phyloP scores from a whole-genome alignment of 1,140 invertebrate genomes.

The Harpegnathos saltator region DNA sequence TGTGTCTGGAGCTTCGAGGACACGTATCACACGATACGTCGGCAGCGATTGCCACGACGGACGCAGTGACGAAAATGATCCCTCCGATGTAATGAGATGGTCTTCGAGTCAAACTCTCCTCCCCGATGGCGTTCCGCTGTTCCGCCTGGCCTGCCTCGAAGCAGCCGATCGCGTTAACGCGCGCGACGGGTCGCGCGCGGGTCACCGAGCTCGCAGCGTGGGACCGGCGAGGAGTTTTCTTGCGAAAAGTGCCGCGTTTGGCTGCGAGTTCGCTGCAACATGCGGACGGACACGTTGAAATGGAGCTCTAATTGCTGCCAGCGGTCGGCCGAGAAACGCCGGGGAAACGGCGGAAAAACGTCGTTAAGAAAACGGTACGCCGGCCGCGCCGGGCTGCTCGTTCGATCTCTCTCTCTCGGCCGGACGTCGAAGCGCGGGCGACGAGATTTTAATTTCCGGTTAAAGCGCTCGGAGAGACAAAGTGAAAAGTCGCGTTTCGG shows the following conservation, averaged over 20 bases:
- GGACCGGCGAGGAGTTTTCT: background rate
- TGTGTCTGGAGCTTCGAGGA: slow-evolving; percentile 39
- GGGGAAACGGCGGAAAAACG: too few species aligned
- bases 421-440: too few species aligned
- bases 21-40: slow-evolving; percentile 37
- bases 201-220: too few species aligned
- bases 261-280: background rate
- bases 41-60: slow-evolving; percentile 1
- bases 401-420: too few species aligned
- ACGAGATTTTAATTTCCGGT: too few species aligned
- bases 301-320: background rate
- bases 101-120: too few species aligned
- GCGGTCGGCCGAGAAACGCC: too few species aligned
- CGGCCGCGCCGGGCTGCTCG: too few species aligned
- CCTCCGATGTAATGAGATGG: slow-evolving; percentile 41
- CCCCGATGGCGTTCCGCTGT: slow-evolving; percentile 13
- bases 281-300: background rate
- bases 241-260: background rate
- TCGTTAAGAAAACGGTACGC: too few species aligned
- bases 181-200: background rate
- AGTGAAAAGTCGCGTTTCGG: too few species aligned
- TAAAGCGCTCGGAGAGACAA: too few species aligned
- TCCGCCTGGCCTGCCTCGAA: background rate
- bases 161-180: slow-evolving; percentile 19
- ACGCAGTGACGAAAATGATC: slow-evolving; percentile 36